Conservation (phyloP, 1,140 invertebrate genomes). For the Chironomus tepperi region DNA sequence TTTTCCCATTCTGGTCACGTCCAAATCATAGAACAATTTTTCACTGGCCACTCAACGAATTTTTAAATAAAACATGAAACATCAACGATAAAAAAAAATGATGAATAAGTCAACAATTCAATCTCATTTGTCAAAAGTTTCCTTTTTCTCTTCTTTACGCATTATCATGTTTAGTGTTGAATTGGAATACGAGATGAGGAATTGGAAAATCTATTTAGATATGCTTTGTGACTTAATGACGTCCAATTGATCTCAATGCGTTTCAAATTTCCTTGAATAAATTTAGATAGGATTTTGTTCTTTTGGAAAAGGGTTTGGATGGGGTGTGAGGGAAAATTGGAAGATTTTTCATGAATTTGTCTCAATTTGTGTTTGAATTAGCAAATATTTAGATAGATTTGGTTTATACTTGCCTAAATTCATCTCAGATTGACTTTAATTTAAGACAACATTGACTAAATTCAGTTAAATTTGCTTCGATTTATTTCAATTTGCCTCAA, state of each 20-base stretch:
- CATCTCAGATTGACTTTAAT: too few species aligned
- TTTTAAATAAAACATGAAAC: slow-evolving; percentile 17
- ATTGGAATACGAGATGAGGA: neutral
- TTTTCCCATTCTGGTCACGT: slow-evolving; percentile 5
- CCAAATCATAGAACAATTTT: neutral
- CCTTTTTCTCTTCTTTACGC: neutral
- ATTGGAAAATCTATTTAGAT: neutral
- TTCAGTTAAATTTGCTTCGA: too few species aligned
- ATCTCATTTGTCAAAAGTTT: slow-evolving; percentile 24
- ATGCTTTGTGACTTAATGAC: neutral
- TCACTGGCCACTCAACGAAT: slow-evolving; percentile 4
- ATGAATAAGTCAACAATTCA: slow-evolving; percentile 16
- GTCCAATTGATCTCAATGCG: slow-evolving; percentile 15
- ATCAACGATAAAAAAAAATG: slow-evolving; percentile 19
- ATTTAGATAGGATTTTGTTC: neutral
- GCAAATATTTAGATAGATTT: too few species aligned
- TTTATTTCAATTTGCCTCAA: too few species aligned
- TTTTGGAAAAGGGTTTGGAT: neutral
- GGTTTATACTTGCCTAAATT: too few species aligned
- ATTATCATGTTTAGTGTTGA: neutral
- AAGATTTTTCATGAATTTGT: too few species aligned
- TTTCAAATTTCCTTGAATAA: slow-evolving; percentile 12
- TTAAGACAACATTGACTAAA: too few species aligned
- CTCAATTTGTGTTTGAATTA: too few species aligned
- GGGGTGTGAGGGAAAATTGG: too few species aligned